phyloP scores from a whole-genome alignment of 2,888 invertebrate genomes.

The Melipona beecheii region DNA sequence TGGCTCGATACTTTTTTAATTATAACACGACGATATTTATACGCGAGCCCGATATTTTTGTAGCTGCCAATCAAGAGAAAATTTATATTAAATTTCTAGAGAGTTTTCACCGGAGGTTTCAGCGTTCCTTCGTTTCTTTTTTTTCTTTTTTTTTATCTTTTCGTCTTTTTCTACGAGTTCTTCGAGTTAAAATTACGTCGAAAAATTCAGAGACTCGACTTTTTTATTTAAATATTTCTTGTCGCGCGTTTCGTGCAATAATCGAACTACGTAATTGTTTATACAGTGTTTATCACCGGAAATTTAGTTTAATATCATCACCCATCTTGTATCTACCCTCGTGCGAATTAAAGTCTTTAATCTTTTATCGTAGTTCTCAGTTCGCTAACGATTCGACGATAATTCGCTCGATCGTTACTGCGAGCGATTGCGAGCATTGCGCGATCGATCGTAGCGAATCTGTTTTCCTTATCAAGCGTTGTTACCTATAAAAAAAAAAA shows the following conservation, averaged over 20 bases:
- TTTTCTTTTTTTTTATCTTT: no score
- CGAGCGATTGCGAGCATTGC: no score
- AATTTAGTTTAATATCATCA: no score
- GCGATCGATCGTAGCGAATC: no score
- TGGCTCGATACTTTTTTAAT: neutral
- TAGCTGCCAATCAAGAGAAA: neutral
- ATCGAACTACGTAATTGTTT: no score
- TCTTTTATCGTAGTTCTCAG: no score
- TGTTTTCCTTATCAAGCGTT: neutral
- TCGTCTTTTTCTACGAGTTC: neutral
- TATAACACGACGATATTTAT: neutral
- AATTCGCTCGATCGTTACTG: no score
- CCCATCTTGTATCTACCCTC: no score
- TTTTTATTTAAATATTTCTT: neutral
- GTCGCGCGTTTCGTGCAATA: no score
- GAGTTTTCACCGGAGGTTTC: neutral
- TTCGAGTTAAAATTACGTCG: neutral
- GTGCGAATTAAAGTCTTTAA: no score
- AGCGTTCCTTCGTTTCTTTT: neutral
- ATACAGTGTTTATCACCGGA: no score
- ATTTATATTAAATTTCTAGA: conserved; percentile 7
- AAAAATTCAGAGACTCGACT: neutral
- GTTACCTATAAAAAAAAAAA: neutral
- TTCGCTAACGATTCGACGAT: no score
- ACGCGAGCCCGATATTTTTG: neutral